Evolutionary conservation across 2,113 vertebrate species (phyloP).

Genomic region (Pollimyrus isidori): DNA sequence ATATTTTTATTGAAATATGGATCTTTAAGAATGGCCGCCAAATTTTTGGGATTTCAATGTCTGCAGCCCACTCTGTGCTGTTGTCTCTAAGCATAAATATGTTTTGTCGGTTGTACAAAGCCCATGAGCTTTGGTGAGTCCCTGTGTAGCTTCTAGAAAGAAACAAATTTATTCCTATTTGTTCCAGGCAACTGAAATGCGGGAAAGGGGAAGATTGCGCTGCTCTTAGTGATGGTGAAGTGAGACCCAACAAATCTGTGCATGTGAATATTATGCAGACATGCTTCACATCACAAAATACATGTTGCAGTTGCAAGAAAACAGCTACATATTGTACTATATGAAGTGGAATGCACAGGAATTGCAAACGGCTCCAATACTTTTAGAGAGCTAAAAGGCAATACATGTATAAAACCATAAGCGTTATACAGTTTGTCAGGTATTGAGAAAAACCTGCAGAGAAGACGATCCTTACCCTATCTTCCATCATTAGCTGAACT

Average conservation of each 20-base stretch:
- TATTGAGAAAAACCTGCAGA: not conserved
- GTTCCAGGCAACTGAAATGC: not conserved
- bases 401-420: not conserved
- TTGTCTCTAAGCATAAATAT: not conserved
- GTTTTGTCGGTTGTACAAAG: not conserved
- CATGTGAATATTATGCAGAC: not conserved
- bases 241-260: not conserved
- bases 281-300: not conserved
- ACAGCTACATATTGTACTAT: not conserved
- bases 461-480: not conserved
- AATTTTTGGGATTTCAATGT: not conserved
- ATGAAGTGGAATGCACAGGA: not conserved
- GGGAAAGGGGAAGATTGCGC: not conserved
- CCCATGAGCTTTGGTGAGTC: not conserved
- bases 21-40: not conserved
- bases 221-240: not conserved
- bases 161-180: not conserved
- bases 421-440: not conserved
- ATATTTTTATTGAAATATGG: not conserved
- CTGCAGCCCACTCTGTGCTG: not conserved
- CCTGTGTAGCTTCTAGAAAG: not conserved
- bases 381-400: not conserved
- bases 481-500: not conserved
- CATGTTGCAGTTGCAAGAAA: not conserved
- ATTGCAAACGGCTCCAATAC: not conserved